Evolutionary conservation across 2,797 vertebrate genomes (phyloP).

Genomic region (Rhinatrema bivittatum): DNA sequence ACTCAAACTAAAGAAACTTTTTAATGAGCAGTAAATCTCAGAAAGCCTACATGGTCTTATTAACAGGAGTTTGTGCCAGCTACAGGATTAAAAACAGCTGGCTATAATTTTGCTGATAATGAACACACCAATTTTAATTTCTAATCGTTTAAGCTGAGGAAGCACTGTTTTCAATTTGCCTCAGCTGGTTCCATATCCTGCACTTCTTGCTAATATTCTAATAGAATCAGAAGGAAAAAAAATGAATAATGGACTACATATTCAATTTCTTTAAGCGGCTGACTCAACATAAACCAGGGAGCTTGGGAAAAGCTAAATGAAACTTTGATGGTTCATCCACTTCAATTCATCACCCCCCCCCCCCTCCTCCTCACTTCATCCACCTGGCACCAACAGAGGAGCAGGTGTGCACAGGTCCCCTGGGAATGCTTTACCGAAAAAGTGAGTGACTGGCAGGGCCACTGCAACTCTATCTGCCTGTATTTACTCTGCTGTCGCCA

Average conservation of each 20-base stretch:
- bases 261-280: slow-evolving; percentile 46
- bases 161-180: slow-evolving; percentile 3
- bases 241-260: slow-evolving; percentile 44
- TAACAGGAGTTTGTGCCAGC: slow-evolving; percentile 5
- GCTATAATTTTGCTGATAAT: slow-evolving; percentile 11
- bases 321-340: slow-evolving; percentile 15
- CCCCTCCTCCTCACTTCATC: slow-evolving; percentile 49
- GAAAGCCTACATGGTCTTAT: slow-evolving; percentile 15
- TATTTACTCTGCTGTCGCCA: slow-evolving; percentile 19
- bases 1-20: slow-evolving; percentile 5
- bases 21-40: slow-evolving; percentile 13
- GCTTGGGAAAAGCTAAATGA: slow-evolving; percentile 50
- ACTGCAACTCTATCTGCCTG: slow-evolving; percentile 18
- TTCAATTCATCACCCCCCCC: slow-evolving; percentile 42
- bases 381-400: slow-evolving; percentile 62
- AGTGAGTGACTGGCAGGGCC: slow-evolving; percentile 16
- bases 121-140: slow-evolving; percentile 25
- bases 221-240: slow-evolving; percentile 1
- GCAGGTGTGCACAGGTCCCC: slow-evolving; percentile 57
- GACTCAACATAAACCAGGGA: slow-evolving; percentile 58
- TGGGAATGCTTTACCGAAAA: slow-evolving; percentile 20
- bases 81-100: slow-evolving; percentile 35
- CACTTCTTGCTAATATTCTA: slow-evolving; percentile 1
- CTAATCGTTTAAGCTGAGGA: slow-evolving; percentile 15
- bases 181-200: slow-evolving; percentile 4